Base-by-base conservation (phyloP, 2,113 vertebrate genomes). In the Ceratotherium simum region DNA sequence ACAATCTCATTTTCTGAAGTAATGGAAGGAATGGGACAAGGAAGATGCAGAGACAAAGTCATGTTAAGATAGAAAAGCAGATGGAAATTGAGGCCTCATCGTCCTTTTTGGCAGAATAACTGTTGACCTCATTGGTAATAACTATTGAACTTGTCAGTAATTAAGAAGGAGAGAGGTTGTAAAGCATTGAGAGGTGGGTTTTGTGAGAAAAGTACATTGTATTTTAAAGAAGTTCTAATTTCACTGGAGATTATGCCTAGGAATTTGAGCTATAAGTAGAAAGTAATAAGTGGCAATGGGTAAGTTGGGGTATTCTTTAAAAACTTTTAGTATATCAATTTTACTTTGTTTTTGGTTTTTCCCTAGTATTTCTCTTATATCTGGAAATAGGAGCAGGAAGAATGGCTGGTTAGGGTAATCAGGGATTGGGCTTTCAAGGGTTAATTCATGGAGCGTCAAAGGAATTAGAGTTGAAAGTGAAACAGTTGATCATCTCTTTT, bases 51-150 rank as follows among this genome's bases (percentile, higher is more conserved):
- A 95, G 46, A 91, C 29, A 72, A 56, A 42, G 33, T 88, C 62
- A 54, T 29, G 8, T 69, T 81, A 76, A 95, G 31, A 56, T 88
- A 54, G 75, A 80, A 46, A 76, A 25, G 54, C 23, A 78, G 79
- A 65, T 46, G 27, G 83, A 81, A 92, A 76, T 36, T 54, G 60
- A 93, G 9, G 48, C 23, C 18, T 95, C 14, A 17, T 72, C 96
- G 60, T 95, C 70, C 29, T 39, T 56, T 72, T 87, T 90, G 75
- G 39, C 79, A 87, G n/a, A 94, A 27, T 96, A 96, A 83, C 56
- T 27, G 12, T 64, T 73, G 69, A 85, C 79, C 21, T 94, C 33
- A 69, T 84, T 78, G 81, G 36, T 80, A 75, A 73, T 87, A 93
- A n/a, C 17, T 88, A 25, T 91, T 60, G 18, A 92, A 90, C 56